Evolutionary conservation across 2,888 invertebrate species (phyloP).

Genomic region (Tiliacea citrago): DNA sequence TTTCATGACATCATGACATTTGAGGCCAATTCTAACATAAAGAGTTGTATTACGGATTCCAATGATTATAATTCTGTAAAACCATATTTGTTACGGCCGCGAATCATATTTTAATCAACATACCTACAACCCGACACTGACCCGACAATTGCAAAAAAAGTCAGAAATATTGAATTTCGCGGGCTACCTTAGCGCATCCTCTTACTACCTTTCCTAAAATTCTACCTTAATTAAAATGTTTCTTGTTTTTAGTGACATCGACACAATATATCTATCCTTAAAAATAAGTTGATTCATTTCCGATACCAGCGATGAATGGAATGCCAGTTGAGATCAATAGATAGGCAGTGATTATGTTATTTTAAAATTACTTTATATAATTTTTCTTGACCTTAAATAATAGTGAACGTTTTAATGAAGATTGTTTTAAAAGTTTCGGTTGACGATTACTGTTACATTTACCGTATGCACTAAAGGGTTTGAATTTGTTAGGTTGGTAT

Average conservation of each 20-base stretch:
- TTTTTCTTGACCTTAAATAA: background rate
- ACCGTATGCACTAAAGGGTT: conserved; percentile 32
- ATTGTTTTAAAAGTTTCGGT: background rate
- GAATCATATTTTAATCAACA: no score
- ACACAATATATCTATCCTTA: background rate
- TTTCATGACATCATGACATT: no score
- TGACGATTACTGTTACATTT: conserved; percentile 12
- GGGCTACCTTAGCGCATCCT: no score
- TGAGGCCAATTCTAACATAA: no score
- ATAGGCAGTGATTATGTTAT: background rate
- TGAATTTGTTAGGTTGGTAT: conserved; percentile 42
- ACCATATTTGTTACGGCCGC: no score
- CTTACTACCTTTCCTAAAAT: no score
- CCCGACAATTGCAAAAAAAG: no score
- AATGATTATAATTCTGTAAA: no score
- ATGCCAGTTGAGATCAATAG: background rate
- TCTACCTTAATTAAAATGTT: background rate
- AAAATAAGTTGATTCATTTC: background rate
- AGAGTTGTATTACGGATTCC: no score
- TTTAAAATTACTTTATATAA: background rate
- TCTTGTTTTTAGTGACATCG: conserved; percentile 12
- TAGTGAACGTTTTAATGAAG: background rate
- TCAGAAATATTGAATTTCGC: no score
- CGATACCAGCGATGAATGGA: background rate
- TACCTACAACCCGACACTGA: no score